Evolutionary conservation across 2,888 invertebrate genomes (phyloP), one percentile per base, ranked within the genome.

Genomic region (Acleris holmiana): DNA sequence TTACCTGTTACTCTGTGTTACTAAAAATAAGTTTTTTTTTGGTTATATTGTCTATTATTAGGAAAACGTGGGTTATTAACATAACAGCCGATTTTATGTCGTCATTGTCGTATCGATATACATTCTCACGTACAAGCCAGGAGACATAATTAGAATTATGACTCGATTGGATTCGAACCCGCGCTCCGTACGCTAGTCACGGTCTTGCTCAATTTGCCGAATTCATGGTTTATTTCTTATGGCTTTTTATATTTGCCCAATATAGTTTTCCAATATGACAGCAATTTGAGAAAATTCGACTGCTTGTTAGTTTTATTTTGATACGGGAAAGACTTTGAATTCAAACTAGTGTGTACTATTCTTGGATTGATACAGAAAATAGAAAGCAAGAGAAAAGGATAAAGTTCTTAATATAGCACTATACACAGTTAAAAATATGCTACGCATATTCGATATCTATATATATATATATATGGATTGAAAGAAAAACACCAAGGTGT

Each of bases 121-220:
- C 35, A 25, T 63, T 58, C n/a, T 63, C 63, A 63, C 63, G 63
- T 63, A 53, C 47, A 41, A 40, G 40, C 23, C 21, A 19, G 13
- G 35, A 63, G 50, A 4, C 44, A 53, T 63, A 63, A 63, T 63
- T 63, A 58, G 63, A 63, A 58, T 57, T 63, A 63, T 40, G 53
- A 18, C 35, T 40, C 53, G 53, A 53, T 53, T 53, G 53, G 53
- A 53, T 53, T 18, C 53, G 53, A 40, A 51, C 51, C 51, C n/a
- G 51, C 35, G 35, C 46, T 53, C 19, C 19, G 10, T 15, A 63
- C 57, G 51, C 63, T 35, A 23, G 63, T 63, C 63, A 63, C 57
- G 63, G 51, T n/a, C 35, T 53, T 63, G 51, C 63, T 47, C 63
- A 63, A 58, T 63, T 63, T 57, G 18, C 51, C 35, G 46, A 6